These are phyloP conservation scores for Anguilla japonica DNA, from an alignment of 2,113 vertebrate genomes.

Conservation along the genomic window DNA sequence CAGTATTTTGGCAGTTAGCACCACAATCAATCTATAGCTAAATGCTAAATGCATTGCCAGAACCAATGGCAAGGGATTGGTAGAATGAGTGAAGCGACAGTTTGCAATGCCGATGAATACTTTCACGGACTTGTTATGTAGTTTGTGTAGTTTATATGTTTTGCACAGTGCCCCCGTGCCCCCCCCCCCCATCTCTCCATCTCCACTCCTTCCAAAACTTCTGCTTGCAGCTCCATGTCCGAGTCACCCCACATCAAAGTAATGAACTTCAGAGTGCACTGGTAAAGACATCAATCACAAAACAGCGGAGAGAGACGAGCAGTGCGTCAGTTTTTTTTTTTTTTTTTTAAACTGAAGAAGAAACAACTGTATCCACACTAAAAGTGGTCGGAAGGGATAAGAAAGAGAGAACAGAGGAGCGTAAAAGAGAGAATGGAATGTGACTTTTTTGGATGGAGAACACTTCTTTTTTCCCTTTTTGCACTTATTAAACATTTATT, in stretches of 20 bases:
- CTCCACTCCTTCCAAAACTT: conserved; percentile 53
- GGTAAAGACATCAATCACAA: conserved; percentile 43
- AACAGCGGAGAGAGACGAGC: neutral
- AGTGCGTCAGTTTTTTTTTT: conserved; percentile 17
- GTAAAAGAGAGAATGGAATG: conserved; percentile 54
- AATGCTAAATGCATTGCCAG: neutral
- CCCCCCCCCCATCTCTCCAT: conserved; percentile 22
- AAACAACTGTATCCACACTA: neutral
- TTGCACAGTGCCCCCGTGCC: conserved; percentile 21
- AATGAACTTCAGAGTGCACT: conserved; percentile 51
- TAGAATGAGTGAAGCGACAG: neutral
- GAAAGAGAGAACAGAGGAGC: conserved; percentile 31
- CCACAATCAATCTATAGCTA: neutral
- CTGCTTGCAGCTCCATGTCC: conserved; percentile 44
- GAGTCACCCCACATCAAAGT: conserved; percentile 59
- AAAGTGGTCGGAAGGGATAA: conserved; percentile 22
- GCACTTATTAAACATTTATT: conserved; percentile 67
- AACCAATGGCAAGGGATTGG: neutral
- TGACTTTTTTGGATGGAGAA: conserved; percentile 44
- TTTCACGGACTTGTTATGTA: conserved; percentile 37
- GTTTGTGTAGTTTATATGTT: conserved; percentile 51
- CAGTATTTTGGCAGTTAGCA: neutral
- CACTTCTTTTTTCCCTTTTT: conserved; percentile 40
- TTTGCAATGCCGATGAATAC: neutral
- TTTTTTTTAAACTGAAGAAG: neutral